Conservation (phyloP, 2,113 vertebrate genomes). For the Danionella cerebrum region DNA sequence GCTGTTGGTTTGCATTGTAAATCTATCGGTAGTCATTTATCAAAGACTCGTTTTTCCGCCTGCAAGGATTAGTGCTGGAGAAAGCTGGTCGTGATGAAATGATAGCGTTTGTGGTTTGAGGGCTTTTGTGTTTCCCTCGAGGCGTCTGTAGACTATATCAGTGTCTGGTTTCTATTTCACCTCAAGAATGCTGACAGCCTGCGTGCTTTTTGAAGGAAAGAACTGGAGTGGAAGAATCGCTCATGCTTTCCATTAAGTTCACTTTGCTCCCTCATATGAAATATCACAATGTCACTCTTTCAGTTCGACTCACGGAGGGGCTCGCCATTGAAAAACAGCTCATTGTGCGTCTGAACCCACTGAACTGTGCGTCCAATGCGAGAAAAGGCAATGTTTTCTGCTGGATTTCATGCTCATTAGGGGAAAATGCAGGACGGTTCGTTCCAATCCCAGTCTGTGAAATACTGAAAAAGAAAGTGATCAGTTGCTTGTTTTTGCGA, state of each 20-base stretch:
- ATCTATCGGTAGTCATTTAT: background rate
- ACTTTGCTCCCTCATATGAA: constrained; percentile 30
- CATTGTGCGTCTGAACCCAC: constrained; percentile 36
- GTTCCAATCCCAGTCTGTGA: too few species aligned
- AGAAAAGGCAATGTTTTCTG: constrained; percentile 31
- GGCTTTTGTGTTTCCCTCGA: constrained; percentile 15
- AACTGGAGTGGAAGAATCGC: background rate
- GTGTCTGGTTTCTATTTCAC: constrained; percentile 35
- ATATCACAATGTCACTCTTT: constrained; percentile 31
- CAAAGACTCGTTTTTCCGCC: background rate
- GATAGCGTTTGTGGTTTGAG: constrained; percentile 10
- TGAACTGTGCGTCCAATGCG: constrained; percentile 30
- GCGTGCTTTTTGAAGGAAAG: constrained; percentile 13
- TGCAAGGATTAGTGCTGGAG: background rate
- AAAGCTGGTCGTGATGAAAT: constrained; percentile 11
- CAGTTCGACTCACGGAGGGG: constrained; percentile 17
- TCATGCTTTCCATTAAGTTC: constrained; percentile 27
- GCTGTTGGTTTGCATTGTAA: background rate
- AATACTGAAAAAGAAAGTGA: too few species aligned
- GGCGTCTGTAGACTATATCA: constrained; percentile 30
- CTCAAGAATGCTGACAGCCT: constrained; percentile 18
- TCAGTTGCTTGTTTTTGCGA: too few species aligned
- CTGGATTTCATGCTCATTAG: constrained; percentile 27
- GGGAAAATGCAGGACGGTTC: too few species aligned
- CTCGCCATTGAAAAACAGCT: constrained; percentile 29